These are phyloP conservation scores for Alligator sinensis DNA, from an alignment of 2,113 vertebrate genomes.

Conservation along the genomic window DNA sequence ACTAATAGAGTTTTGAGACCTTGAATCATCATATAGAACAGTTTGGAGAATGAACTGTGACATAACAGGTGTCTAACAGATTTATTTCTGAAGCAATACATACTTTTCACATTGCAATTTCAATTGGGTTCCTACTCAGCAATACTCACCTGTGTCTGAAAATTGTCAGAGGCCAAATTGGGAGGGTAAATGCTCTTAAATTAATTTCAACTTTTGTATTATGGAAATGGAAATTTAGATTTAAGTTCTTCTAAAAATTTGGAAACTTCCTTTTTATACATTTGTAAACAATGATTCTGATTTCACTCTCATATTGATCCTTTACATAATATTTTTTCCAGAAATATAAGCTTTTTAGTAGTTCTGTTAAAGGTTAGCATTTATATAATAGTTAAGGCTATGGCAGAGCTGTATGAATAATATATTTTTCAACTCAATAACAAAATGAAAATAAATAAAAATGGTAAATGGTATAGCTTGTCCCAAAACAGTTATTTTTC, in stretches of 20 bases:
- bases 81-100: conserved; percentile 7
- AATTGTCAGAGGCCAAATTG: background rate
- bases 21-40: background rate
- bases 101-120: background rate
- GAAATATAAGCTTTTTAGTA: background rate
- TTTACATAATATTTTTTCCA: background rate
- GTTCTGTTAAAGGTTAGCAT: background rate
- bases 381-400: background rate
- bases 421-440: too few relatives aligned
- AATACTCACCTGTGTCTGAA: background rate
- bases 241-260: background rate
- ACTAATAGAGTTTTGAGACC: background rate
- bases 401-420: background rate
- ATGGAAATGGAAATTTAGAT: background rate
- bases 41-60: background rate
- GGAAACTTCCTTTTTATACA: background rate
- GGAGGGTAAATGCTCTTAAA: background rate
- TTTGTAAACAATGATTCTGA: background rate
- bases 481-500: background rate
- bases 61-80: background rate
- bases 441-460: too few relatives aligned
- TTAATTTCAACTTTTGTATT: background rate
- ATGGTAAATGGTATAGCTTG: background rate
- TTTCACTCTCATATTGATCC: background rate
- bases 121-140: background rate